These are phyloP conservation scores for Oxytorus armatus DNA, from an alignment of 2,888 invertebrate genomes.

Conservation along the genomic window DNA sequence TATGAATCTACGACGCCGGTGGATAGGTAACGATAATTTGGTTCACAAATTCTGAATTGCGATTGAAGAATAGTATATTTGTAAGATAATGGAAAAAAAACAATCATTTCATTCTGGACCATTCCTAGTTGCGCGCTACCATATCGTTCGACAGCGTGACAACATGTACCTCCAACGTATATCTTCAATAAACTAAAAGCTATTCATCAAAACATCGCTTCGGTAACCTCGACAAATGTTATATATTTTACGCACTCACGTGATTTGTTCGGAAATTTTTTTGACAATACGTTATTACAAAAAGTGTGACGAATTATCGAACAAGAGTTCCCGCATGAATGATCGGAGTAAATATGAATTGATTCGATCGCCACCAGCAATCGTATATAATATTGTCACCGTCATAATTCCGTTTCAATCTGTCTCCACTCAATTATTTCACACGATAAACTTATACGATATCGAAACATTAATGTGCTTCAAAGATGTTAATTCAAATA, in stretches of 20 bases:
- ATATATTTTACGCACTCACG: slow-evolving; percentile 33
- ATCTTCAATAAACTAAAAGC: neutral
- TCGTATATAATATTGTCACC: slow-evolving; percentile 18
- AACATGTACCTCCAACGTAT: no score
- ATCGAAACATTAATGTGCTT: slow-evolving; percentile 17
- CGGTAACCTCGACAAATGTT: neutral
- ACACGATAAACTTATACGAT: slow-evolving; percentile 16
- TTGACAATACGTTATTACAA: neutral
- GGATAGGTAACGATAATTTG: no score
- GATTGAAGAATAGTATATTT: no score
- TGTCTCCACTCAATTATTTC: slow-evolving; percentile 2
- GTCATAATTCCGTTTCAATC: slow-evolving; percentile 14
- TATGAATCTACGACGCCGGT: no score
- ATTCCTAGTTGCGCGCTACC: no score
- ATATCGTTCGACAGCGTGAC: no score
- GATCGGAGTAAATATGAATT: slow-evolving; percentile 24
- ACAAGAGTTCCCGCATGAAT: neutral
- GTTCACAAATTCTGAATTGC: no score
- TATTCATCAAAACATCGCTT: neutral
- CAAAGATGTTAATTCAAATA: slow-evolving; percentile 68
- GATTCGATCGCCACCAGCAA: neutral
- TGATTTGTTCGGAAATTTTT: neutral
- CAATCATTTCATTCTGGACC: no score
- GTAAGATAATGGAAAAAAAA: no score
- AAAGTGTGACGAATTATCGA: neutral